These are phyloP conservation scores for Dolichopus griseipennis DNA, from an alignment of 2,888 invertebrate genomes.

Conservation along the genomic window DNA sequence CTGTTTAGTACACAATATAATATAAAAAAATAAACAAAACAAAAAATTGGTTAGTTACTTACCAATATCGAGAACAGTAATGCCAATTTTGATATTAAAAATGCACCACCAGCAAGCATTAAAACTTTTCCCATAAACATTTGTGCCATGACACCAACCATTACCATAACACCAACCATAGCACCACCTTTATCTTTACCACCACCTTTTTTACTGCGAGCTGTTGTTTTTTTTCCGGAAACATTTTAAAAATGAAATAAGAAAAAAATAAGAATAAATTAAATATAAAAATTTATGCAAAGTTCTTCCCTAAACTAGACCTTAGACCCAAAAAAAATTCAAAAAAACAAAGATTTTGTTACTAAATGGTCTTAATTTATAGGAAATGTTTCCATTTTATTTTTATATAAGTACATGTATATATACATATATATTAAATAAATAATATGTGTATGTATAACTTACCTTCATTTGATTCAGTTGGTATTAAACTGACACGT, in stretches of 20 bases:
- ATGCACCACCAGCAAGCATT: constrained; percentile 56
- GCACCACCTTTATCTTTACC: constrained; percentile 44
- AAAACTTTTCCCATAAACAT: constrained; percentile 60
- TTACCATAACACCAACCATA: constrained; percentile 53
- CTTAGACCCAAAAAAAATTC: no score
- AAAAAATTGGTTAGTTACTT: constrained; percentile 25
- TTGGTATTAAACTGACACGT: constrained; percentile 37
- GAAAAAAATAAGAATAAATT: constrained; percentile 12
- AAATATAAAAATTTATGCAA: constrained; percentile 14
- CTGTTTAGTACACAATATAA: background rate
- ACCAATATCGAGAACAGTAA: constrained; percentile 51
- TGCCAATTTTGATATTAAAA: constrained; percentile 58
- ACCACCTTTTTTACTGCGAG: constrained; percentile 47
- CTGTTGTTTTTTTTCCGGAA: no score
- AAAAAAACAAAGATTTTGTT: background rate
- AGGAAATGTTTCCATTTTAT: background rate
- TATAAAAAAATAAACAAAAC: background rate
- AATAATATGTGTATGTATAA: constrained; percentile 4
- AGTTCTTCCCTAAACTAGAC: no score
- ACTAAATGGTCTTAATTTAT: background rate
- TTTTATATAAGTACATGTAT: no score
- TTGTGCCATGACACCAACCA: constrained; percentile 56
- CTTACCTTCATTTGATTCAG: constrained; percentile 29
- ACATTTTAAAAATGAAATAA: background rate
- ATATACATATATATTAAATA: no score